Base-by-base conservation (phyloP, 2,113 vertebrate species). In the Pomatorhinus ruficollis region DNA sequence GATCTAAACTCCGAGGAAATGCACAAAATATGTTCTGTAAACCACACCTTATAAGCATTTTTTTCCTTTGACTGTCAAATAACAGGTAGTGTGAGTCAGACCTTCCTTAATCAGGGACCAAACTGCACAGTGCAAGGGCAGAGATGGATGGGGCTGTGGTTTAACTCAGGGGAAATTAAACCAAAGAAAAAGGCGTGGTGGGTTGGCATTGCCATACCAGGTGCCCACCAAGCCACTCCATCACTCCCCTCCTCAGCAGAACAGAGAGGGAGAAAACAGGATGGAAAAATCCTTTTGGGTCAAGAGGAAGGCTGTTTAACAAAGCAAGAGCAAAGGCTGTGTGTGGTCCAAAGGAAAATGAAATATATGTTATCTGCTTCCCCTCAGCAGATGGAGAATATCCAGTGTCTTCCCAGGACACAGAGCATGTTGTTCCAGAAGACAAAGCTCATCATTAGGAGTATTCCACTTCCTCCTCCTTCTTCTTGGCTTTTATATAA, bases 101-200 rank as follows among this genome's bases (percentile, higher is more conserved):
- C 18, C 8, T 35, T 35, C 8, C 22, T 59, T 56, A 25, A 27
- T 21, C 53, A 65, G 22, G 44, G 7, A 42, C 15, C 61, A 72
- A 40, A 39, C 10, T 83, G 20, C 27, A 10, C 25, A 31, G 11
- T 20, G n/a, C 56, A 72, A 69, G n/a, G 53, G 37, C n/a, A 77
- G 22, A 65, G 31, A 18, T 28, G 45, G 25, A 20, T 56, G 31
- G 40, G n/a, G 23, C 10, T 80, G 35, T 39, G 45, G 13, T 72
- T 69, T 69, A 66, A 11, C 42, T 25, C 59, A 30, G 19, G 71
- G 60, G 27, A 84, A 85, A 70, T 61, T 28, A 71, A 83, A 83
- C 9, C 10, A 30, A 35, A 81, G 6, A 0, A 25, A 57, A 86
- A 71, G 2, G 21, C 3, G 0, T 22, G 23, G 12, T 50, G 53